Conservation (phyloP, 1,140 invertebrate species). For the Steinernema feltiae region DNA sequence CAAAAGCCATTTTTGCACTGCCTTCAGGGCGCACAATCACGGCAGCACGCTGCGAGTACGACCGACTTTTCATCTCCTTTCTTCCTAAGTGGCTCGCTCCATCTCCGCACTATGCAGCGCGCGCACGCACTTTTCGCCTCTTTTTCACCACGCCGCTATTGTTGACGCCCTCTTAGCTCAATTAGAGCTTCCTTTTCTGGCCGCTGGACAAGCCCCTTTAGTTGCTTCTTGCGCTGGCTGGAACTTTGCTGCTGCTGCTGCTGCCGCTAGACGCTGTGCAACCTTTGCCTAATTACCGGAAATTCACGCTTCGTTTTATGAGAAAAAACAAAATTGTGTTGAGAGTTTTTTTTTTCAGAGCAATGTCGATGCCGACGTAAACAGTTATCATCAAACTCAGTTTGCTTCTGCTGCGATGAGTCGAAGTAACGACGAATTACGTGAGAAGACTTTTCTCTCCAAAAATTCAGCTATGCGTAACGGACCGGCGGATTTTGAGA, state of each 20-base stretch:
- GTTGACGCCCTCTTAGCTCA: conserved; percentile 14
- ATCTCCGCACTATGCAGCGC: background rate
- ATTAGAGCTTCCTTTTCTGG: background rate
- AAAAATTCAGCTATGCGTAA: background rate
- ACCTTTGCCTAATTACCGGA: background rate
- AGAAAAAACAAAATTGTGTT: conserved; percentile 19
- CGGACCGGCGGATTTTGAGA: background rate
- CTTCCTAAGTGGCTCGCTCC: conserved; percentile 5
- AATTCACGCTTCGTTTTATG: background rate
- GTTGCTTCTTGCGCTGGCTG: no score
- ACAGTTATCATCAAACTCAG: background rate
- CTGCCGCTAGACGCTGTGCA: background rate
- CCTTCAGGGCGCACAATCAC: no score
- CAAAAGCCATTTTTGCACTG: no score
- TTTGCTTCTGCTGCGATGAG: background rate
- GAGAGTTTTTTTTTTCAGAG: conserved; percentile 20
- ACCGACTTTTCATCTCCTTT: background rate
- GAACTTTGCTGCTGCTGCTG: no score
- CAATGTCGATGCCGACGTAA: conserved; percentile 14
- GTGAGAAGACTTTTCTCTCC: background rate
- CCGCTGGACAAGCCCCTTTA: background rate
- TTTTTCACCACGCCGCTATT: background rate
- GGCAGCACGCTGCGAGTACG: background rate
- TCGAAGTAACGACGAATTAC: background rate
- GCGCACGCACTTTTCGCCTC: conserved; percentile 5